A percentile compares a stretch with the other conserved stretches of the same genome.
Evolutionary conservation across 2,797 vertebrate genomes (phyloP).

Genomic region (Tiaroga cobitis): DNA sequence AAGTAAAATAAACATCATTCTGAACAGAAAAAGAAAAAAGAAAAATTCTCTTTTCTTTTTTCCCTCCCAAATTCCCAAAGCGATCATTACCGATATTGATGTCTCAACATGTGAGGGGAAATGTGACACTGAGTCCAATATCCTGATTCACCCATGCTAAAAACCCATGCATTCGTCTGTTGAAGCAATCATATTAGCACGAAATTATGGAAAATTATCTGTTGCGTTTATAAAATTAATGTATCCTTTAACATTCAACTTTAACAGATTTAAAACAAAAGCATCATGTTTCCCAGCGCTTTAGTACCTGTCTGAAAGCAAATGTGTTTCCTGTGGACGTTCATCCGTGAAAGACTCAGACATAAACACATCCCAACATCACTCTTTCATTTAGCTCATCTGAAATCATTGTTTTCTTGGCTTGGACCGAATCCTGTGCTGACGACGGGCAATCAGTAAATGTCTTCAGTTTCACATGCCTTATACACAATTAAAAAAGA

Average conservation of each 20-base stretch:
- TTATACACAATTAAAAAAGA: neutral
- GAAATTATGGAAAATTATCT: neutral
- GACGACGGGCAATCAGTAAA: neutral
- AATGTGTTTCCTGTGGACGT: neutral
- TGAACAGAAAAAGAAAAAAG: no score
- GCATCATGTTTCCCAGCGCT: neutral
- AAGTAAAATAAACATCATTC: no score
- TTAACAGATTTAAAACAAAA: neutral
- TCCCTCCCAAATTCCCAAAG: no score
- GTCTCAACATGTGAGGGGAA: neutral
- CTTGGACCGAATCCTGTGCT: neutral
- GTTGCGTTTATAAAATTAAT: neutral
- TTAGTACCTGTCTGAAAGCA: constrained; percentile 9
- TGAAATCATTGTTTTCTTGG: neutral
- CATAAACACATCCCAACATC: constrained; percentile 21
- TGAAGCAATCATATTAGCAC: neutral
- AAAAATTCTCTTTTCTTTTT: no score
- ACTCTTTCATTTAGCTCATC: constrained; percentile 11
- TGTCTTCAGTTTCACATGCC: neutral
- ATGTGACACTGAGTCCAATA: neutral
- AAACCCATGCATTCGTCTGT: neutral
- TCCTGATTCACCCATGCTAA: neutral
- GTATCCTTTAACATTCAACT: neutral
- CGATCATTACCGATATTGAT: neutral
- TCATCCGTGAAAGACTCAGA: neutral